Base-by-base conservation (phyloP, 92 coral and sea anemone genomes). In the Epizoanthus stellaris region DNA sequence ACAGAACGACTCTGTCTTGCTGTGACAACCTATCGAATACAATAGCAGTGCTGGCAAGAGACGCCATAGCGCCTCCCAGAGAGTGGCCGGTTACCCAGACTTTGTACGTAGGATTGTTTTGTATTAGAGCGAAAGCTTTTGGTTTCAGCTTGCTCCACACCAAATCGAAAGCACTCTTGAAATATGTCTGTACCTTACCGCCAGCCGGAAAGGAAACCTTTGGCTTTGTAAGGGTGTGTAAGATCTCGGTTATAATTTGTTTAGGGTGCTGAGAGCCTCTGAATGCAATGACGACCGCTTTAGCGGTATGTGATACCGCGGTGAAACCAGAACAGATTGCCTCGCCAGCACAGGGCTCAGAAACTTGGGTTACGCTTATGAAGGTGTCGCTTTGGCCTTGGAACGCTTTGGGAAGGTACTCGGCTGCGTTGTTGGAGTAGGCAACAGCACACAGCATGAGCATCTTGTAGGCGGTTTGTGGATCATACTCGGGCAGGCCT, bases 21-120 rank as follows among this genome's bases (percentile, higher is more conserved):
- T 66, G n/a, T 16, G 70, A 49, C 17, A 16, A 49, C 0, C 71
- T 17, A 2, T 86, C 89, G 73, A 63, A n/a, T 0, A 14, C 77
- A 9, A 86, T 66, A 3, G 38, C 61, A 38, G 89, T 86, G 54
- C 84, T 77, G 11, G 89, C 85, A 16, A 86, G 36, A 12, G 89
- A 86, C 3, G 89, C 89, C 69, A 86, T 5, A 2, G 89, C 85
- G 47, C 77, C 89, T 10, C 89, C 89, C 23, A 86, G 89, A 38
- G 89, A 86, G 61, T 86, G 89, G 0, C 89, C 89, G 14, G 85
- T 86, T 25, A 86, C 85, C 89, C 89, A 86, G 19, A 86, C 73
- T 67, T 76, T 86, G 76, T 86, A 86, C 40, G 39, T 7, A 17
- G 69, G 84, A 76, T 86, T 63, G 45, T 52, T 3, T 10, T 19